Percentiles rank a stretch among this genome's conserved stretches.
Evolutionary conservation across 2,888 invertebrate species (phyloP).

Genomic region (Ichneumon xanthorius): DNA sequence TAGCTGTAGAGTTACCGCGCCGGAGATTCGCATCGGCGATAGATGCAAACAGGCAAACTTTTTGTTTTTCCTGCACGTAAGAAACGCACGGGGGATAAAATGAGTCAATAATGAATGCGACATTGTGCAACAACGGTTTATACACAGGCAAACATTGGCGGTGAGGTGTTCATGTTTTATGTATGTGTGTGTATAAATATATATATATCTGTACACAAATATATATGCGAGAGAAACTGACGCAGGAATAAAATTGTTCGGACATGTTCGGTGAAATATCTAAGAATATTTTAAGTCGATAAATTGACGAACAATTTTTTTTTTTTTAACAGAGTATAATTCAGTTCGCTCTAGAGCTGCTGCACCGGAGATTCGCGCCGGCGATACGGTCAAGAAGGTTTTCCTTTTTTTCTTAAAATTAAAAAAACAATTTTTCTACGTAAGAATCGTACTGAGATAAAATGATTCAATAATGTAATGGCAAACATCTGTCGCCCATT

Average conservation of each 20-base stretch:
- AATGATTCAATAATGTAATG: constrained; percentile 21
- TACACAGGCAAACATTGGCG: background rate
- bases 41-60: background rate
- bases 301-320: background rate
- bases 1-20: background rate
- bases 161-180: background rate
- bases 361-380: background rate
- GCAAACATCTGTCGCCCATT: background rate
- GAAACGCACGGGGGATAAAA: background rate
- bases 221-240: background rate
- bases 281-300: background rate
- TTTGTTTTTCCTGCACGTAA: background rate
- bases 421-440: background rate
- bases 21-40: constrained; percentile 23
- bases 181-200: background rate
- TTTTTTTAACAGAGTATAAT: constrained; percentile 37
- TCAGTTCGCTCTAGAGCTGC: constrained; percentile 18
- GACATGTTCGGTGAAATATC: background rate
- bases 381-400: background rate
- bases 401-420: background rate
- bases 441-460: background rate
- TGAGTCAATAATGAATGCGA: constrained; percentile 22
- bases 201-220: background rate
- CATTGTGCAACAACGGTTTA: constrained; percentile 26
- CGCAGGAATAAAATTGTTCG: constrained; percentile 9